A percentile compares a stretch with the other conserved stretches of the same genome.
Evolutionary conservation across 2,888 invertebrate species (phyloP).

Genomic region (Leptinotarsa tumamoca): DNA sequence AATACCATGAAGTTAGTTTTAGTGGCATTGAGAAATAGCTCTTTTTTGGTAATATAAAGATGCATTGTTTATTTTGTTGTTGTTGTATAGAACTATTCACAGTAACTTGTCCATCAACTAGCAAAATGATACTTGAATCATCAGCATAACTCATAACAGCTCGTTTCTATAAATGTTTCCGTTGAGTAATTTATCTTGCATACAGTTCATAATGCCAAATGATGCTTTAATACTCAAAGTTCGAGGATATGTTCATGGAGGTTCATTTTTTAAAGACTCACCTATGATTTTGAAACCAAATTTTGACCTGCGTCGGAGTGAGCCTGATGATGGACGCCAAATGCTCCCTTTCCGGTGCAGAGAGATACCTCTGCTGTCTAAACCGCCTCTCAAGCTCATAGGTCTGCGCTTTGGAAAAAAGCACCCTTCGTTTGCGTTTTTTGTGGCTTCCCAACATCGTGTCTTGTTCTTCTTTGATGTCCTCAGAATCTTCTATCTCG

Average conservation of each 20-base stretch:
- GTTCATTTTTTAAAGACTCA: constrained; percentile 48
- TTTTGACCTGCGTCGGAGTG: constrained; percentile 98
- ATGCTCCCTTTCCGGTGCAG: constrained; percentile 97
- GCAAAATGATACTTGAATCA: too few relatives aligned
- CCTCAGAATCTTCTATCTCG: constrained; percentile 71
- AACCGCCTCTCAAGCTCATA: constrained; percentile 96
- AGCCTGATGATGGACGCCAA: constrained; percentile 93
- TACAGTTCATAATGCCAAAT: neutral
- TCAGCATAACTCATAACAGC: too few relatives aligned
- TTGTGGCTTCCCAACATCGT: constrained; percentile 72
- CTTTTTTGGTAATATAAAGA: too few relatives aligned
- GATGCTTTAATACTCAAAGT: too few relatives aligned
- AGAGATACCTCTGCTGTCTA: constrained; percentile 94
- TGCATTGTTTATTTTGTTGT: too few relatives aligned
- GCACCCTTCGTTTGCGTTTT: constrained; percentile 93
- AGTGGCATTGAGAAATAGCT: too few relatives aligned
- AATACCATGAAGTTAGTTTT: too few relatives aligned
- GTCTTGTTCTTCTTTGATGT: constrained; percentile 66
- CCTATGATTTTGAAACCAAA: constrained; percentile 99
- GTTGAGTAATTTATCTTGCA: neutral
- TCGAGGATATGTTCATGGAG: too few relatives aligned
- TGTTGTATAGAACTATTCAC: too few relatives aligned
- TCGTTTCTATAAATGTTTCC: too few relatives aligned
- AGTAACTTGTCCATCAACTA: too few relatives aligned
- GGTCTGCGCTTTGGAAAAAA: constrained; percentile 98